Conservation (phyloP, 2,888 invertebrate species). For the Dryocosmus kuriphilus region DNA sequence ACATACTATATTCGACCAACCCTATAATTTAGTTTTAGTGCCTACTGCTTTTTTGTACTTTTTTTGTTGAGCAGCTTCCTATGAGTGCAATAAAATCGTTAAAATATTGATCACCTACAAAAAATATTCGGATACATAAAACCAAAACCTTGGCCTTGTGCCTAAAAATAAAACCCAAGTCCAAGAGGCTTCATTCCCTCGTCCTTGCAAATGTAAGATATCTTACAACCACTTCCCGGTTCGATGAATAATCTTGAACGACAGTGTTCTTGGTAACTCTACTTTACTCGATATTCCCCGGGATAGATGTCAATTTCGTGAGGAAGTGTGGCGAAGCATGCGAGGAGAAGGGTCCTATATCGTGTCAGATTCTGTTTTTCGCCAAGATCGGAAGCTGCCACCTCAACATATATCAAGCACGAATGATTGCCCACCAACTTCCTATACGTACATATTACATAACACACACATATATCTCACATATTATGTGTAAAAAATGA, state of each 20-base stretch:
- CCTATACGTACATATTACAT: neutral
- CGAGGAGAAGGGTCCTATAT: neutral
- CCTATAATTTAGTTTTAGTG: neutral
- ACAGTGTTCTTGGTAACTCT: conserved; percentile 8
- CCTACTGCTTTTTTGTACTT: neutral
- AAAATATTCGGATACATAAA: neutral
- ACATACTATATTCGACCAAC: no score
- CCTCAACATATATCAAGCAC: neutral
- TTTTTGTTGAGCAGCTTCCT: neutral
- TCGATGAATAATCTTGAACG: conserved; percentile 1
- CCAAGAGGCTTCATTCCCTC: neutral
- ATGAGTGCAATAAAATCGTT: neutral
- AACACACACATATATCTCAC: no score
- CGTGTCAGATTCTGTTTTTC: conserved; percentile 17
- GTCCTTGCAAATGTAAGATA: neutral
- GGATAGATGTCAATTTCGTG: conserved; percentile 2
- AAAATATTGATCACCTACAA: neutral
- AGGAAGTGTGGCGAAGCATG: conserved; percentile 4
- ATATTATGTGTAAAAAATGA: no score
- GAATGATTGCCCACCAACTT: neutral
- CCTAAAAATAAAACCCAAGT: neutral
- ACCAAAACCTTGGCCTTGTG: neutral
- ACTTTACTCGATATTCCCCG: neutral
- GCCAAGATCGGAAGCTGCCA: conserved; percentile 10
- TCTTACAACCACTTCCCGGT: conserved; percentile 14